Conservation (phyloP, 2,888 invertebrate species). For the Caenorhabditis virilis region DNA sequence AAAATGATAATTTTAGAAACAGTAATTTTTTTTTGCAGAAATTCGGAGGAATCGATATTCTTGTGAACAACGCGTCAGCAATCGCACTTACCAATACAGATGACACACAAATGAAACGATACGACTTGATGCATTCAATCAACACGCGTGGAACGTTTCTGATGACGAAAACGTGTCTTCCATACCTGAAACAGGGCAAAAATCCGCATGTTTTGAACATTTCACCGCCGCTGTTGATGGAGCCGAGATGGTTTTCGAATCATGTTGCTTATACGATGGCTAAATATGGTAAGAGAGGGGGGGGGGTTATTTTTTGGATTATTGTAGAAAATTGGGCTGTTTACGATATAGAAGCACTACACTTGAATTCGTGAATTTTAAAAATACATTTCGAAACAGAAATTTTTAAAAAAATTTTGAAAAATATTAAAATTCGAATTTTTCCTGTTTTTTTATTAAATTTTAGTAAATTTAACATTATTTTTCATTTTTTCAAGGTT, state of each 20-base stretch:
- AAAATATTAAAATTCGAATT: background rate
- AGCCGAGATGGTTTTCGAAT: constrained; percentile 76
- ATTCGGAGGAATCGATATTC: constrained; percentile 80
- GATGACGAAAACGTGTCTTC: constrained; percentile 88
- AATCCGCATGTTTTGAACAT: constrained; percentile 93
- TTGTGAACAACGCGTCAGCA: constrained; percentile 92
- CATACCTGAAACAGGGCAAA: constrained; percentile 81
- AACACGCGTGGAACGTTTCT: constrained; percentile 93
- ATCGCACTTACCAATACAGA: constrained; percentile 76
- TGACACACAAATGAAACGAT: constrained; percentile 88
- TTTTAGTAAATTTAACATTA: background rate
- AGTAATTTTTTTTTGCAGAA: constrained; percentile 12
- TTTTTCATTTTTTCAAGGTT: constrained; percentile 1
- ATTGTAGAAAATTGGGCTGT: too few relatives aligned
- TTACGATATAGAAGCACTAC: too few relatives aligned
- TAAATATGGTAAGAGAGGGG: constrained; percentile 88
- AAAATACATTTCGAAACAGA: background rate
- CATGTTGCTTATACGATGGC: constrained; percentile 89
- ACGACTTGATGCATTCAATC: constrained; percentile 91
- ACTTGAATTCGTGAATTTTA: too few relatives aligned
- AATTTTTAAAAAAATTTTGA: background rate
- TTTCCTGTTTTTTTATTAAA: background rate
- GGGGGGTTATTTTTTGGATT: too few relatives aligned
- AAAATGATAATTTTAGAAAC: background rate
- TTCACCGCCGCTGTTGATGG: constrained; percentile 89